Evolutionary conservation across 2,888 invertebrate genomes (phyloP).

Genomic region (Ypsolopha scabrella): DNA sequence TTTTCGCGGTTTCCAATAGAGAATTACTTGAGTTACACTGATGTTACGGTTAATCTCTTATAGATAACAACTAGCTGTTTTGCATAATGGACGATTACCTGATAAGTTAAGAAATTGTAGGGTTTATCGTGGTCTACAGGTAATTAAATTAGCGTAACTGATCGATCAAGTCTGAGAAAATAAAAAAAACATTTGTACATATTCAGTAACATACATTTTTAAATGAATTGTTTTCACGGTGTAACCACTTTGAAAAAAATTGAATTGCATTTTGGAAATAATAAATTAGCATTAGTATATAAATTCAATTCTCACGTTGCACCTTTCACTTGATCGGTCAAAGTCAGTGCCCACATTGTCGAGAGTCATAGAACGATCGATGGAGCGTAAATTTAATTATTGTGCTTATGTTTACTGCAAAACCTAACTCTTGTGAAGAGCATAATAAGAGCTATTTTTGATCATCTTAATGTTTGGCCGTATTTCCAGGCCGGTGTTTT

Average conservation of each 20-base stretch:
- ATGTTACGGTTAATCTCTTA: background rate
- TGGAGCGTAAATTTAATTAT: constrained; percentile 1
- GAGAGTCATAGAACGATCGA: background rate
- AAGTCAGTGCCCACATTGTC: background rate
- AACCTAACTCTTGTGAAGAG: too few species aligned
- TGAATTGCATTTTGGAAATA: too few species aligned
- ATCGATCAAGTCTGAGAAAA: background rate
- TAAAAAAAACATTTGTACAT: too few species aligned
- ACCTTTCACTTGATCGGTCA: constrained; percentile 1
- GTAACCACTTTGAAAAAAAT: too few species aligned
- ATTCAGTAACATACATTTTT: too few species aligned
- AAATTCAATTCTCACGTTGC: background rate
- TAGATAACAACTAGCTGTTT: background rate
- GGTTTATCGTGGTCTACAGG: too few species aligned
- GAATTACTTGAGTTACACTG: background rate
- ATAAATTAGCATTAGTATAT: background rate
- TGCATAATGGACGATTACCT: background rate
- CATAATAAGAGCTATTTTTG: too few species aligned
- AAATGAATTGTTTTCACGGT: too few species aligned
- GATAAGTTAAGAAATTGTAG: too few species aligned
- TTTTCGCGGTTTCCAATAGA: background rate
- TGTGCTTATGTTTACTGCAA: too few species aligned
- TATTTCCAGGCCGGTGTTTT: too few species aligned
- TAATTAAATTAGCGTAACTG: background rate
- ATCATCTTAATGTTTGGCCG: too few species aligned